A percentile compares a stretch with the other conserved stretches of the same genome.
Conservation (phyloP, 2,797 vertebrate species). For the Masticophis lateralis region DNA sequence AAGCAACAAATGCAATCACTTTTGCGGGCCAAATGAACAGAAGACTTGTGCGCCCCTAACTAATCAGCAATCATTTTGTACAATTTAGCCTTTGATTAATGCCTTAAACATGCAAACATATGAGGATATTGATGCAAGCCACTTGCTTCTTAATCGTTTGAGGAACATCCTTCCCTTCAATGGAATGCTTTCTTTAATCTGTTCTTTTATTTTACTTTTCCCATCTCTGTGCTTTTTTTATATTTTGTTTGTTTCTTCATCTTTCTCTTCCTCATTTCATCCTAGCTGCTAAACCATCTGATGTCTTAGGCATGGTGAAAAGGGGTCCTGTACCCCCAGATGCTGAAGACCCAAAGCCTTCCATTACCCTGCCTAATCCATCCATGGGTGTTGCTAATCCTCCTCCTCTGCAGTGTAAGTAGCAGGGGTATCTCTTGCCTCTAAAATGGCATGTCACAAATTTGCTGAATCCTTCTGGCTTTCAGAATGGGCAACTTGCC, state of each 20-base stretch:
- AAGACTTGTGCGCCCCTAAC: background rate
- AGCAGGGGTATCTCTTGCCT: slow-evolving; percentile 29
- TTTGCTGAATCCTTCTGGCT: background rate
- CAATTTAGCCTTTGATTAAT: background rate
- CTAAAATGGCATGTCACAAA: background rate
- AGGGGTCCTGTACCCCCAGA: slow-evolving; percentile 69
- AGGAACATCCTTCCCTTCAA: background rate
- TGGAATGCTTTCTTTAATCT: background rate
- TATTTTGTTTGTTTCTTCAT: slow-evolving; percentile 8
- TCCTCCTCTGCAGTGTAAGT: slow-evolving; percentile 77
- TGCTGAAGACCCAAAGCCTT: slow-evolving; percentile 63
- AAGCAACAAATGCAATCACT: background rate
- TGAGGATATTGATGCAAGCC: background rate
- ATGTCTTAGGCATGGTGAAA: slow-evolving; percentile 80
- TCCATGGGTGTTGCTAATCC: slow-evolving; percentile 66
- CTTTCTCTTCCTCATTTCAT: slow-evolving; percentile 17
- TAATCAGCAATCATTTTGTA: background rate
- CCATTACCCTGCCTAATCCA: slow-evolving; percentile 61
- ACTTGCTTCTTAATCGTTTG: background rate
- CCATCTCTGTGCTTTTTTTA: background rate
- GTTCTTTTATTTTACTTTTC: background rate
- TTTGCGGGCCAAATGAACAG: background rate
- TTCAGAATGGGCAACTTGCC: background rate
- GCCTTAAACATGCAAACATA: background rate
- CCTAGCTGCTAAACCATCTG: slow-evolving; percentile 79